A percentile compares a stretch with the other conserved stretches of the same genome.
These are phyloP conservation scores for Drepana falcataria DNA, from an alignment of 2,888 invertebrate species.

Conservation along the genomic window DNA sequence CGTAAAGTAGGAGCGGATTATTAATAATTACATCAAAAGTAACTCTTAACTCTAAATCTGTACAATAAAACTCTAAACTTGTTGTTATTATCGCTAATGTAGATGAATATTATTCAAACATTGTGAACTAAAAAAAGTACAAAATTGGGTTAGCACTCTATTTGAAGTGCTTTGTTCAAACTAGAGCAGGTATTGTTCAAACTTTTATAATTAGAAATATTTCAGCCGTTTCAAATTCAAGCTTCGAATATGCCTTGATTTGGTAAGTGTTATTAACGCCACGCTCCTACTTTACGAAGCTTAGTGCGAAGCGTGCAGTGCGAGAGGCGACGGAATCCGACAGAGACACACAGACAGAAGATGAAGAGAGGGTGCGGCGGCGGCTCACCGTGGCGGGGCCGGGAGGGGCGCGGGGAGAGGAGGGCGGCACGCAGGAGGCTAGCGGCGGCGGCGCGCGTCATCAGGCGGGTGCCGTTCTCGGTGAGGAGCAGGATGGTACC, in stretches of 20 bases:
- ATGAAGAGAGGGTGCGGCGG: conserved; percentile 66
- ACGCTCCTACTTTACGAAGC: conserved; percentile 76
- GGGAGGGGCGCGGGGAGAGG: conserved; percentile 75
- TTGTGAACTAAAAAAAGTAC: conserved; percentile 5
- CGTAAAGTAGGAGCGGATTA: conserved; percentile 73
- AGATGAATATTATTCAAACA: conserved; percentile 19
- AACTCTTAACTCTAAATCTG: conserved; percentile 10
- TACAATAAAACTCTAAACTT: conserved; percentile 15
- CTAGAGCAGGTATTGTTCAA: conserved; percentile 16
- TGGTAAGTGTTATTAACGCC: conserved; percentile 24
- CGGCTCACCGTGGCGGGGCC: conserved; percentile 75
- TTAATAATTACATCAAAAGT: conserved; percentile 19
- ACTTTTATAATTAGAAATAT: conserved; percentile 17
- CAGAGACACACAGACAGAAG: conserved; percentile 69
- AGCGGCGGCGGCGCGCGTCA: conserved; percentile 74
- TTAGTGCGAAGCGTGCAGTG: conserved; percentile 73
- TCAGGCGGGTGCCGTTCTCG: conserved; percentile 81
- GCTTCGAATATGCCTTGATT: conserved; percentile 15
- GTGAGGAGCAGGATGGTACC: conserved; percentile 82
- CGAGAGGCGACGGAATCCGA: conserved; percentile 71
- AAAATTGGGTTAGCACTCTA: conserved; percentile 30
- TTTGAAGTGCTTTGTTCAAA: conserved; percentile 12
- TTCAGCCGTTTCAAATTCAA: conserved; percentile 10
- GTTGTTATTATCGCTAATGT: conserved; percentile 23
- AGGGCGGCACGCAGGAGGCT: conserved; percentile 76